These are phyloP conservation scores for Pangasianodon gigas DNA, from an alignment of 2,113 vertebrate genomes.

Conservation along the genomic window DNA sequence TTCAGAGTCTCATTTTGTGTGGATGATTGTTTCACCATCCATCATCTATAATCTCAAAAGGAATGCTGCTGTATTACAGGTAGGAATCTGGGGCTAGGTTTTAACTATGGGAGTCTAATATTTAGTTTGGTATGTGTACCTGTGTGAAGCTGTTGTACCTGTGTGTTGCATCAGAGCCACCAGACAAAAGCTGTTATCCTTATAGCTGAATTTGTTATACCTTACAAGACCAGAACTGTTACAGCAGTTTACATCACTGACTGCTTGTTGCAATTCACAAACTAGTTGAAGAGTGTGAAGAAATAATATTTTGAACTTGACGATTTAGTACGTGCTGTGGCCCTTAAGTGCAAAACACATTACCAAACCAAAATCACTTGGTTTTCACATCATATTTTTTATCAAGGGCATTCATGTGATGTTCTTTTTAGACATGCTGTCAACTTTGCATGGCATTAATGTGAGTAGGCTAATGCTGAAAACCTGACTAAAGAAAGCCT, in stretches of 20 bases:
- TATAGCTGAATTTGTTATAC: conserved; percentile 4
- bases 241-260: conserved; percentile 36
- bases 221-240: conserved; percentile 23
- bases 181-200: conserved; percentile 2
- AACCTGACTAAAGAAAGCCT: neutral
- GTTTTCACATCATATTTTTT: too few relatives aligned
- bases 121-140: neutral
- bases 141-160: neutral
- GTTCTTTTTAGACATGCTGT: neutral
- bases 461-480: neutral
- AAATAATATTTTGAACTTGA: neutral
- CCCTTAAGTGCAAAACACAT: neutral
- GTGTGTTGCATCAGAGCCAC: neutral
- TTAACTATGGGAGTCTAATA: neutral
- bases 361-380: neutral
- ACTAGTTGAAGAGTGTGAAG: conserved; percentile 14
- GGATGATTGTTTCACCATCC: neutral
- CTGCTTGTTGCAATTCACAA: conserved; percentile 1
- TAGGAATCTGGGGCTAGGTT: neutral
- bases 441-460: neutral
- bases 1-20: neutral
- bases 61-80: neutral
- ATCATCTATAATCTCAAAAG: neutral
- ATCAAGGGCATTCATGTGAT: too few relatives aligned
- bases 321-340: neutral